A percentile compares a stretch with the other conserved stretches of the same genome.
Conservation (phyloP, 2,797 vertebrate species). For the Prunella strophiata region DNA sequence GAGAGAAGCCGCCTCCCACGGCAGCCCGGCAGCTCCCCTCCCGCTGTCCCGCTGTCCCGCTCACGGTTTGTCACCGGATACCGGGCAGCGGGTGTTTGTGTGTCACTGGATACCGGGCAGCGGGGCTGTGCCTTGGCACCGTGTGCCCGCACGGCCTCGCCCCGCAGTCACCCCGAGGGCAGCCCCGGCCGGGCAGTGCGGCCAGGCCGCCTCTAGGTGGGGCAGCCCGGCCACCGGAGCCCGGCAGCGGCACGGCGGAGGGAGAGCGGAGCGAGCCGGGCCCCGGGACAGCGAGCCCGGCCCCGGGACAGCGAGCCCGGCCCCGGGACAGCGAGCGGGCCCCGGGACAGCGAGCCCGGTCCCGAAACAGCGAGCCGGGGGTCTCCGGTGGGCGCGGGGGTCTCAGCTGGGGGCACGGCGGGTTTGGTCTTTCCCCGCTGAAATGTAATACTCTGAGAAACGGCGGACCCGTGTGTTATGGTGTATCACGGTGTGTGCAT, state of each 20-base stretch:
- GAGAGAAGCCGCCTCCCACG: background rate
- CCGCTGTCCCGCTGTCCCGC: background rate
- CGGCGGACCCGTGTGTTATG: fast-evolving
- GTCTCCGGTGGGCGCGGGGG: background rate
- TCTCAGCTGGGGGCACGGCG: background rate
- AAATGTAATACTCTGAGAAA: background rate
- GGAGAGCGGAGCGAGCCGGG: background rate
- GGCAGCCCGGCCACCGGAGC: background rate
- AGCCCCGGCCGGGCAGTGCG: background rate
- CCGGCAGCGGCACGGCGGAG: background rate
- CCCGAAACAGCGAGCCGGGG: too few species aligned
- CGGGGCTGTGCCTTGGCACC: background rate
- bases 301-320: too few species aligned
- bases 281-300: too few species aligned
- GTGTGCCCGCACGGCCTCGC: fast-evolving
- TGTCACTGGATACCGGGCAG: fast-evolving
- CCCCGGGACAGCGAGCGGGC: too few species aligned
- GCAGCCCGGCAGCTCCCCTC: background rate
- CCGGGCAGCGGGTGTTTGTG: background rate
- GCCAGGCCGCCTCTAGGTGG: constrained; percentile 33
- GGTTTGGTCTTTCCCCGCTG: background rate
- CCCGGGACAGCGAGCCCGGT: too few species aligned
- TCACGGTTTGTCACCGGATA: fast-evolving
- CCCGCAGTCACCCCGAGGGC: background rate
- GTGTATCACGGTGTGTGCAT: fast-evolving